Base-by-base conservation (phyloP, 53 echinoderm and acorn worm species). In the Actinopyga echinites region DNA sequence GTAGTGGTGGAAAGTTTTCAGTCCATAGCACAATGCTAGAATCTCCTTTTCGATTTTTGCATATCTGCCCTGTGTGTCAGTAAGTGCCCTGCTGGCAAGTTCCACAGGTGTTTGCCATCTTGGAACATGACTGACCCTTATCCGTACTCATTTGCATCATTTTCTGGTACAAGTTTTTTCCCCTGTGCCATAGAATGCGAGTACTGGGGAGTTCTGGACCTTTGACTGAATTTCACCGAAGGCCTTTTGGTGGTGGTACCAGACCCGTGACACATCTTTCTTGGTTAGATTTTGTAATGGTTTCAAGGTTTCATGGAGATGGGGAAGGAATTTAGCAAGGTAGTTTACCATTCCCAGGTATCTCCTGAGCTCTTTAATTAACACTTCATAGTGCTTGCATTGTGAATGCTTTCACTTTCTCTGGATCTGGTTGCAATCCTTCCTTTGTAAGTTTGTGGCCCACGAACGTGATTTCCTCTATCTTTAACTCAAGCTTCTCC, bases 81-180 rank as follows among this genome's bases (percentile, higher is more conserved):
- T 77, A 0, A 85, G 64, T 15, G 85, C 53, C 28, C 87, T 1
- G 73, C 87, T 91, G n/a, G 82, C 81, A 28, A 71, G 80, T n/a
- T 84, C 60, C 9, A 91, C 74, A 12, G 91, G 87, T 26, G n/a
- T n/a, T 28, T 52, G 85, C n/a, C n/a, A n/a, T n/a, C n/a, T n/a
- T n/a, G n/a, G n/a, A n/a, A n/a, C n/a, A n/a, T n/a, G n/a, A n/a
- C 73, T 65, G 89, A 57, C 30, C 89, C 93, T 17, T 85, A 59
- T n/a, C 87, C 87, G 31, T 82, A 75, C n/a, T n/a, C n/a, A n/a
- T n/a, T n/a, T n/a, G n/a, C n/a, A n/a, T n/a, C n/a, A n/a, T n/a
- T n/a, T n/a, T 17, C 69, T 74, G 69, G 87, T 90, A 29, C 85
- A 82, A 79, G 87, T 79, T 43, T 90, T 90, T 31, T 90, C 87